Evolutionary conservation across 2,888 invertebrate genomes (phyloP).

Genomic region (Dinocampus coccinellae): DNA sequence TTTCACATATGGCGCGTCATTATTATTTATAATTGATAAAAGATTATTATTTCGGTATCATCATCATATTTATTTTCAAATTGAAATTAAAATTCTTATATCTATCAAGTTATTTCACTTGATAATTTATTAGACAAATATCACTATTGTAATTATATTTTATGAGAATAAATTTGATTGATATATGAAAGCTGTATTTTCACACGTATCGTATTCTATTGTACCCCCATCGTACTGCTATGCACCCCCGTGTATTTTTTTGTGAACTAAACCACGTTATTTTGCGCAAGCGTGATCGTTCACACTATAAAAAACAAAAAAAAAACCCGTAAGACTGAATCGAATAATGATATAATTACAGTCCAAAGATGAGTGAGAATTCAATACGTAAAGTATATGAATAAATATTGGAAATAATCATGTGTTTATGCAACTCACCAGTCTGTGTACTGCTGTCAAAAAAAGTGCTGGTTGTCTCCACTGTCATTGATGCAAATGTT

Average conservation of each 20-base stretch:
- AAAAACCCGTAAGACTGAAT: too few relatives aligned
- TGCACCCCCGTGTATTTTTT: conserved; percentile 58
- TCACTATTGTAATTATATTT: not conserved
- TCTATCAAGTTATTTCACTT: not conserved
- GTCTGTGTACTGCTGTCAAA: conserved; percentile 94
- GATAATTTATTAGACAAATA: too few relatives aligned
- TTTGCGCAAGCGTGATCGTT: conserved; percentile 47
- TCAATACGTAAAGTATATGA: not conserved
- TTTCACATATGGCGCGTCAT: not conserved
- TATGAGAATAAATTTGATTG: not conserved
- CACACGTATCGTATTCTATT: conserved; percentile 45
- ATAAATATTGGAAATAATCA: not conserved
- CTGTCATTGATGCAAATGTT: conserved; percentile 92
- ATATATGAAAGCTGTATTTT: not conserved
- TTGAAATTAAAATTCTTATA: not conserved
- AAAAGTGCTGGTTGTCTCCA: conserved; percentile 92
- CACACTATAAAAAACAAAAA: not conserved
- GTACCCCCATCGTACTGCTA: conserved; percentile 57
- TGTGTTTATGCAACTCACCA: conserved; percentile 73
- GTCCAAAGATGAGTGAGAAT: too few relatives aligned
- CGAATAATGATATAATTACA: too few relatives aligned
- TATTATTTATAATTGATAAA: not conserved
- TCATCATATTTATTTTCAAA: not conserved
- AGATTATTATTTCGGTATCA: not conserved
- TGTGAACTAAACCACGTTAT: conserved; percentile 46